phyloP scores from a whole-genome alignment of 2,888 invertebrate species.

The Agrotis ipsilon region DNA sequence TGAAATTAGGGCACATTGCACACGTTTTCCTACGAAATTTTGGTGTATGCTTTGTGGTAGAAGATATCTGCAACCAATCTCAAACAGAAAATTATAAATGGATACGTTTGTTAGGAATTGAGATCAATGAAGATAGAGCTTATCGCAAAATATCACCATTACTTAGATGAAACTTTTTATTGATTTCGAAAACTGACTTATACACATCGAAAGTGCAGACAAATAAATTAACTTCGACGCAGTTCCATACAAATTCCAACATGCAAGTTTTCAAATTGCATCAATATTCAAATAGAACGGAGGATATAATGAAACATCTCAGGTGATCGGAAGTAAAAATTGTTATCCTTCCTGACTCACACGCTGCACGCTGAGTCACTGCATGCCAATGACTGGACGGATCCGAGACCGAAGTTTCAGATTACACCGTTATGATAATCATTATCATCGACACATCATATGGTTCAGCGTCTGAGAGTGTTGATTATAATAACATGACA shows the following conservation, averaged over 20 bases:
- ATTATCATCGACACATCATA: conserved; percentile 46
- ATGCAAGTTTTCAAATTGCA: background rate
- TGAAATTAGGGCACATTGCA: conserved; percentile 45
- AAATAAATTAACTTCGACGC: background rate
- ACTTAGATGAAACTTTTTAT: background rate
- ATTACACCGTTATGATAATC: conserved; percentile 51
- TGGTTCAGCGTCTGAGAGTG: conserved; percentile 3
- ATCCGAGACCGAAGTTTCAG: conserved; percentile 39
- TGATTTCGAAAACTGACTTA: conserved; percentile 2
- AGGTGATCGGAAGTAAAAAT: conserved; percentile 34
- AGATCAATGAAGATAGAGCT: background rate
- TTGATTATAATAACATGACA: conserved; percentile 24
- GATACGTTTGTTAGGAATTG: background rate
- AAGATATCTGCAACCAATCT: conserved; percentile 4
- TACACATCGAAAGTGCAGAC: background rate
- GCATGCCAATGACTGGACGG: conserved; percentile 63
- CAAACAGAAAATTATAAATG: background rate
- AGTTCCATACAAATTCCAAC: background rate
- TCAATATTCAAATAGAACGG: conserved; percentile 31
- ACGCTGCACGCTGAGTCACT: conserved; percentile 73
- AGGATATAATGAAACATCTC: conserved; percentile 23
- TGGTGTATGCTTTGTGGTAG: conserved; percentile 12
- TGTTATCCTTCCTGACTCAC: conserved; percentile 72
- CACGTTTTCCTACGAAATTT: conserved; percentile 48
- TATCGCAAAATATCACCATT: background rate